These are phyloP conservation scores for Blastobasis adustella DNA, from an alignment of 2,888 invertebrate species.

Conservation along the genomic window DNA sequence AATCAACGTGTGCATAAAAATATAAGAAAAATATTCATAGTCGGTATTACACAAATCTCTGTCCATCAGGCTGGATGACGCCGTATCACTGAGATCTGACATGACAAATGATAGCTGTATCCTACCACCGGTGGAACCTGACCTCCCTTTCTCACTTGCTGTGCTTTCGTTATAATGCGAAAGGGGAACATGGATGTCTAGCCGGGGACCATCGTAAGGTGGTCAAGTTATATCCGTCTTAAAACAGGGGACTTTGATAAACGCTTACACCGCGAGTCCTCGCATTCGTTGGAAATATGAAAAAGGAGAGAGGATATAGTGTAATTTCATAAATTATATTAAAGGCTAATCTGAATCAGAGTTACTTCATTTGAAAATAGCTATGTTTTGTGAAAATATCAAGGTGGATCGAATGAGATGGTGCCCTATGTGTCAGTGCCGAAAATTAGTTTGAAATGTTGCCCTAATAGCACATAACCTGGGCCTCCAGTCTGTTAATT, in stretches of 20 bases:
- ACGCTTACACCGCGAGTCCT: conserved; percentile 19
- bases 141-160: conserved; percentile 18
- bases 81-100: conserved; percentile 60
- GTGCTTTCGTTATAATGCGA: conserved; percentile 3
- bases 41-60: conserved; percentile 55
- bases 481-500: no score
- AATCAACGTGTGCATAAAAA: no score
- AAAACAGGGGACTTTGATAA: conserved; percentile 49
- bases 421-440: no score
- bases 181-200: conserved; percentile 4
- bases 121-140: conserved; percentile 28
- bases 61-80: conserved; percentile 55
- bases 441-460: no score
- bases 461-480: no score
- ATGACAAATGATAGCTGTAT: conserved; percentile 58
- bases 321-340: no score
- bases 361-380: no score
- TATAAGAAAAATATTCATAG: conserved; percentile 52
- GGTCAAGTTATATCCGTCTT: conserved; percentile 37
- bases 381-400: no score
- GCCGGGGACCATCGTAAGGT: conserved; percentile 22
- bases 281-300: conserved; percentile 19
- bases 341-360: no score
- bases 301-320: conserved; percentile 1
- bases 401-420: no score